A percentile compares a stretch with the other conserved stretches of the same genome.
Conservation (phyloP, 2,797 vertebrate genomes). For the Gastrophryne carolinensis region DNA sequence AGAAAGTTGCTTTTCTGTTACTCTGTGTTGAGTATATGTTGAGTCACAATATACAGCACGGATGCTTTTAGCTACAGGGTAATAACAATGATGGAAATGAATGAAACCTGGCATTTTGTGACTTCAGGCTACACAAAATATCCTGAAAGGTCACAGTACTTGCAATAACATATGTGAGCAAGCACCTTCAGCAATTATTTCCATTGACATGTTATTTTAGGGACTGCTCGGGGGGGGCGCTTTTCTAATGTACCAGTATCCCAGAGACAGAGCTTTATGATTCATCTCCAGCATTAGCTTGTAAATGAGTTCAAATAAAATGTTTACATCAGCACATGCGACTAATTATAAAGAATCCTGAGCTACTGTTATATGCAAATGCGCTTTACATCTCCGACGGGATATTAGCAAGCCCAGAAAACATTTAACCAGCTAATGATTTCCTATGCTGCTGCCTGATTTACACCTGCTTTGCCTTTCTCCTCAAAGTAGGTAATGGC, state of each 20-base stretch:
- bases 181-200: background rate
- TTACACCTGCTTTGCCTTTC: background rate
- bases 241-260: background rate
- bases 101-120: background rate
- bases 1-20: too few relatives aligned
- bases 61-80: too few relatives aligned
- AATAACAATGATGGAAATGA: background rate
- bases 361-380: background rate
- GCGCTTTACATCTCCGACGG: background rate
- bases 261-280: background rate
- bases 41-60: too few relatives aligned
- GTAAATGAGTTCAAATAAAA: background rate
- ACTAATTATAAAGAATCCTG: background rate
- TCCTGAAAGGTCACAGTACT: background rate
- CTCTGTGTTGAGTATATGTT: too few relatives aligned
- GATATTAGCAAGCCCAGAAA: constrained; percentile 6
- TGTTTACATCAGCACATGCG: background rate
- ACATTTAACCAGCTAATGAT: constrained; percentile 5
- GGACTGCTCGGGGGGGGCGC: background rate
- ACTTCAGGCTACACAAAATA: background rate
- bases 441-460: constrained; percentile 21
- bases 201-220: background rate
- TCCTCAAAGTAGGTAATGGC: constrained; percentile 12
- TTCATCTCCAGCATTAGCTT: background rate
- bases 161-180: background rate